phyloP scores from a whole-genome alignment of 2,113 vertebrate genomes.

The Osmerus mordax region DNA sequence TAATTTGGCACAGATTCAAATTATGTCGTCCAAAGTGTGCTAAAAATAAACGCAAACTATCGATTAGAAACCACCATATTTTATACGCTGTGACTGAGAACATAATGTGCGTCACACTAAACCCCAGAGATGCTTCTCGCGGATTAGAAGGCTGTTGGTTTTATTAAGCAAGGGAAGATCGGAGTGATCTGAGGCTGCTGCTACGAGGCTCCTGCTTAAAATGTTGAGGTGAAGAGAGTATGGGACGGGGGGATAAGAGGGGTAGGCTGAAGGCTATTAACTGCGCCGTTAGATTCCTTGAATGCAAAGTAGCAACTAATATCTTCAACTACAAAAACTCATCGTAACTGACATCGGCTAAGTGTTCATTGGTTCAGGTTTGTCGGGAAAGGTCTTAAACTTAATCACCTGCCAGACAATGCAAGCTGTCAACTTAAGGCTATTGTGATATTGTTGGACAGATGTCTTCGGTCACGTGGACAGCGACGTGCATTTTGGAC shows the following conservation, averaged over 20 bases:
- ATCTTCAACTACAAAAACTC: background rate
- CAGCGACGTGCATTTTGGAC: conserved; percentile 31
- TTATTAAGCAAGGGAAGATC: background rate
- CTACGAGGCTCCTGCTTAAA: too few species aligned
- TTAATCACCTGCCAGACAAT: conserved; percentile 51
- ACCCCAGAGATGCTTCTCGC: conserved; percentile 1
- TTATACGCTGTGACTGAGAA: background rate
- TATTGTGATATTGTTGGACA: conserved; percentile 40
- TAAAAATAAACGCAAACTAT: too few species aligned
- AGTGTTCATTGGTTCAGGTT: background rate
- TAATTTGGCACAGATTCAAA: too few species aligned
- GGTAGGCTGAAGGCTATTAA: too few species aligned
- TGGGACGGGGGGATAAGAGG: too few species aligned
- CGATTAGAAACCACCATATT: too few species aligned
- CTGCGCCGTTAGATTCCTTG: too few species aligned
- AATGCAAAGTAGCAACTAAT: background rate
- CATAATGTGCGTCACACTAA: conserved; percentile 43
- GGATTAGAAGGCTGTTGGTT: background rate
- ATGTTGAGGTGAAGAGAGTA: too few species aligned
- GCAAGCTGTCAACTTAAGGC: conserved; percentile 49
- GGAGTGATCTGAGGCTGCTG: too few species aligned
- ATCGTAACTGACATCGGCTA: background rate
- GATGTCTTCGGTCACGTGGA: conserved; percentile 53
- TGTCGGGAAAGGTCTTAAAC: background rate
- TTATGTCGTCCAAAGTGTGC: too few species aligned